Evolutionary conservation across 2,113 vertebrate genomes (phyloP).

Genomic region (Diadophis punctatus): DNA sequence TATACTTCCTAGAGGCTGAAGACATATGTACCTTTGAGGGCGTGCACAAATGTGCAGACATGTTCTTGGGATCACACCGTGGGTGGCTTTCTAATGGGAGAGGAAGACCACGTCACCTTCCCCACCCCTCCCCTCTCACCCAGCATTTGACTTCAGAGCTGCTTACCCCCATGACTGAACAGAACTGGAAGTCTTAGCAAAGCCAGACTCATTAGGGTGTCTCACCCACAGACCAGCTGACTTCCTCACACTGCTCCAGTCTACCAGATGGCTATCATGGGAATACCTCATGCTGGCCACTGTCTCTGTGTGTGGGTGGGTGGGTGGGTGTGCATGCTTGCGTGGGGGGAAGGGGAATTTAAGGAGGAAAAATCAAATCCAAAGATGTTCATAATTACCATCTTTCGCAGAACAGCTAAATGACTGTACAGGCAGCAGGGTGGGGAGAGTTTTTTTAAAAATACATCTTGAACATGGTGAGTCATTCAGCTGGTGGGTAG

Average conservation of each 20-base stretch:
- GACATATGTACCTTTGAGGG: not conserved
- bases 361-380: not conserved
- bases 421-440: not conserved
- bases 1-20: not conserved
- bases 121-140: not conserved
- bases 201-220: conserved; percentile 3
- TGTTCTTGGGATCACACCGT: not conserved
- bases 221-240: conserved; percentile 23
- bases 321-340: not conserved
- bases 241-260: conserved; percentile 20
- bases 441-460: not conserved
- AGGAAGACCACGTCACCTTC: not conserved
- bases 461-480: not conserved
- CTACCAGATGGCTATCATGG: conserved; percentile 27
- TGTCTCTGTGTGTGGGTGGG: not conserved
- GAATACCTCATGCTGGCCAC: conserved; percentile 17
- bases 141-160: not conserved
- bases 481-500: not conserved
- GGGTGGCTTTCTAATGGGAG: conserved; percentile 19
- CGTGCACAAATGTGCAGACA: not conserved
- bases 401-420: not conserved
- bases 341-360: not conserved
- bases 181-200: conserved; percentile 2
- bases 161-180: conserved; percentile 7
- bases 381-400: not conserved